phyloP scores from a whole-genome alignment of 2,888 invertebrate genomes.

The Andrena bucephala region DNA sequence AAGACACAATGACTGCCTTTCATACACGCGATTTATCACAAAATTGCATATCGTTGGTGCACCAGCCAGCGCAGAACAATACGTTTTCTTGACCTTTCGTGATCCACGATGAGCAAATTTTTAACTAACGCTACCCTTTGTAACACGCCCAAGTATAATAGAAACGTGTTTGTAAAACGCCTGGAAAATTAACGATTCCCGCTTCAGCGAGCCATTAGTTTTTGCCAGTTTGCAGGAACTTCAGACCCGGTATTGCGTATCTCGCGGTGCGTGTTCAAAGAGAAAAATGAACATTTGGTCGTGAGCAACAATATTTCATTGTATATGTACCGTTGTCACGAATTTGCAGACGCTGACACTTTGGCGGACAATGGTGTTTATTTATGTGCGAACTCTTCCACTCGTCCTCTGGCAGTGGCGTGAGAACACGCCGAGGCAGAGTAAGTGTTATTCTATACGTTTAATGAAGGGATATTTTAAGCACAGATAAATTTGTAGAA shows the following conservation, averaged over 20 bases:
- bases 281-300: background rate
- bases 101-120: background rate
- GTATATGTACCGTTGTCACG: background rate
- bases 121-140: background rate
- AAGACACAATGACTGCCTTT: constrained; percentile 72
- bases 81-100: constrained; percentile 14
- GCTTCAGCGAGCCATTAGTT: background rate
- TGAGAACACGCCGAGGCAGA: no score
- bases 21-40: constrained; percentile 72
- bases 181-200: constrained; percentile 1
- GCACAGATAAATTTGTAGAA: no score
- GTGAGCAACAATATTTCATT: background rate
- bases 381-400: no score
- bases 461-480: no score
- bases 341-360: background rate
- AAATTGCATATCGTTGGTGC: constrained; percentile 50
- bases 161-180: background rate
- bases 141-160: background rate
- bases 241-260: background rate
- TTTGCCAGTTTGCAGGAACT: background rate
- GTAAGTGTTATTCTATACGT: no score
- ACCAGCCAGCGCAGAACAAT: constrained; percentile 16
- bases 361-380: no score
- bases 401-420: no score
- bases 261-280: background rate